A percentile compares a stretch with the other conserved stretches of the same genome.
phyloP scores from a whole-genome alignment of 2,113 vertebrate genomes.

The Chlamydotis undulata region DNA sequence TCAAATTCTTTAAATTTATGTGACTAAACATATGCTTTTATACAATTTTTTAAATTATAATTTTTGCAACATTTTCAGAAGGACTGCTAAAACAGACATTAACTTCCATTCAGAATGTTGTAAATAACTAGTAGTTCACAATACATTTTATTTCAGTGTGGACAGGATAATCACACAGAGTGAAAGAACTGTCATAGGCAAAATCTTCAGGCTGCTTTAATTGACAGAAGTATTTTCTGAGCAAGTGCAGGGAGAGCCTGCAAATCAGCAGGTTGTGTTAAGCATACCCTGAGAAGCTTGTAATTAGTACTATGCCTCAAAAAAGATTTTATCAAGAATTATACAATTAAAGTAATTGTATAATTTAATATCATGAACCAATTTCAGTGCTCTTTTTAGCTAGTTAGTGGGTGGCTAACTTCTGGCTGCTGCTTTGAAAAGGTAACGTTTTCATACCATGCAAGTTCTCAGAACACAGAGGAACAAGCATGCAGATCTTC shows the following conservation, averaged over 20 bases:
- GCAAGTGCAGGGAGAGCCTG: not conserved
- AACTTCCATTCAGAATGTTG: not conserved
- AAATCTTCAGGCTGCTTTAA: not conserved
- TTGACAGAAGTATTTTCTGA: not conserved
- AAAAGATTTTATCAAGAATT: not conserved
- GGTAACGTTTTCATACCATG: not conserved
- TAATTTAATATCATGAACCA: not conserved
- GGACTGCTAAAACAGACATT: not conserved
- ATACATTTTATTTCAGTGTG: not conserved
- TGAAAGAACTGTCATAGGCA: not conserved
- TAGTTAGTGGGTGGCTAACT: not conserved
- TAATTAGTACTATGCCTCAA: not conserved
- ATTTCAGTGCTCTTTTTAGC: not conserved
- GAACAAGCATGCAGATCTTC: not conserved
- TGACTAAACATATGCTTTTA: not conserved
- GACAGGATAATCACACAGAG: not conserved
- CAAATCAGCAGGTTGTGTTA: not conserved
- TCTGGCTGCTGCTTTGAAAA: not conserved
- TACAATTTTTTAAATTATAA: not conserved
- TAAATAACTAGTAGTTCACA: not conserved
- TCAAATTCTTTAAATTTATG: not conserved
- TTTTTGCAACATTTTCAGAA: not conserved
- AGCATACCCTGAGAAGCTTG: not conserved
- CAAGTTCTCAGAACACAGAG: not conserved
- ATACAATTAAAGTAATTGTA: not conserved